Percentiles rank a stretch among this genome's conserved stretches.
Evolutionary conservation across 2,113 vertebrate species (phyloP).

Genomic region (Lota lota): DNA sequence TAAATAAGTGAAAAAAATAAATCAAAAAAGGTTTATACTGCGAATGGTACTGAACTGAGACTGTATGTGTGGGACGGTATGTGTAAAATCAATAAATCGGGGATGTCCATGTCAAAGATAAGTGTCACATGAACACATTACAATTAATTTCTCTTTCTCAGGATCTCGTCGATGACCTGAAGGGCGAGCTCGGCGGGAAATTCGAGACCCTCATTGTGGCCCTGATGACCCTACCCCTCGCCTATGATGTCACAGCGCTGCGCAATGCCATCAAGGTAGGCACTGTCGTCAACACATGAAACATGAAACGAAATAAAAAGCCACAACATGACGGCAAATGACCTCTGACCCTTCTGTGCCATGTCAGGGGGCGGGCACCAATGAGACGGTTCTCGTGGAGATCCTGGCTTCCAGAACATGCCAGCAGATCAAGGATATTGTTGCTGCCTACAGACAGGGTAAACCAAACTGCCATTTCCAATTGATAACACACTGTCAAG

Average conservation of each 20-base stretch:
- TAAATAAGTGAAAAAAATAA: no score
- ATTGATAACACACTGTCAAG: not conserved
- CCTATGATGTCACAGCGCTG: conserved; percentile 83
- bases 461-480: conserved; percentile 28
- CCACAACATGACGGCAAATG: not conserved
- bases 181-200: conserved; percentile 90
- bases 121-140: no score
- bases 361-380: conserved; percentile 86
- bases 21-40: no score
- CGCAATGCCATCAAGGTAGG: conserved; percentile 89
- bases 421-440: conserved; percentile 78
- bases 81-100: no score
- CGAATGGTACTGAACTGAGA: no score
- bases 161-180: conserved; percentile 86
- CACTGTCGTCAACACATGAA: not conserved
- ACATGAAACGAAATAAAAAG: not conserved
- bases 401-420: conserved; percentile 88
- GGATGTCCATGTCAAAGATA: no score
- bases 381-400: conserved; percentile 88
- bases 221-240: conserved; percentile 79
- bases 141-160: conserved; percentile 42
- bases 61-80: no score
- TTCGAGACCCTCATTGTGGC: conserved; percentile 87
- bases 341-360: conserved; percentile 13
- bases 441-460: conserved; percentile 84